These are phyloP conservation scores for Synergus japonicus DNA, from an alignment of 2,888 invertebrate species.

Conservation along the genomic window DNA sequence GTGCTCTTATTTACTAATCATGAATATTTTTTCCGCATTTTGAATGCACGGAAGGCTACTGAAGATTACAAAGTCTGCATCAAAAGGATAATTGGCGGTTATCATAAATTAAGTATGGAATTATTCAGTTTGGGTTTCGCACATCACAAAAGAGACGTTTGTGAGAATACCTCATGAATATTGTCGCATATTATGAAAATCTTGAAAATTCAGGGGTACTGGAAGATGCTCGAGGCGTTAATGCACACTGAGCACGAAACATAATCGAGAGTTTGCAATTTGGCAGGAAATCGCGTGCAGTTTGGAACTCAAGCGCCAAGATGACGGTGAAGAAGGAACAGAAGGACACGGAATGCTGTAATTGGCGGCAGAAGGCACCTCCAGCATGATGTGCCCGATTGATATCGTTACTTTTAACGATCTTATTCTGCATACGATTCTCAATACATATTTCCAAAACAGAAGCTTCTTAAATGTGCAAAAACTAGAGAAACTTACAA, in stretches of 20 bases:
- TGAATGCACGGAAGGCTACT: background rate
- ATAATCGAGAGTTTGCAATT: slow-evolving; percentile 61
- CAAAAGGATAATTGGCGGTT: background rate
- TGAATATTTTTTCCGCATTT: background rate
- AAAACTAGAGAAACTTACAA: background rate
- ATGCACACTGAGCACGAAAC: slow-evolving; percentile 60
- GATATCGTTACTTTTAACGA: slow-evolving; percentile 67
- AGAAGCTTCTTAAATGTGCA: background rate
- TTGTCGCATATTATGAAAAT: slow-evolving; percentile 11
- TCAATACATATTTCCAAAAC: slow-evolving; percentile 42
- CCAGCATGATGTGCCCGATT: slow-evolving; percentile 68
- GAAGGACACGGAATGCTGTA: slow-evolving; percentile 67
- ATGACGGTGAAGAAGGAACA: slow-evolving; percentile 50
- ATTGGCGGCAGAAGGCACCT: slow-evolving; percentile 67
- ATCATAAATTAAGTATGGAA: background rate
- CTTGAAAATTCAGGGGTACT: background rate
- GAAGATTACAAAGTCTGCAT: background rate
- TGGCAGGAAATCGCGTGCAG: slow-evolving; percentile 68
- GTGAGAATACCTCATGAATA: background rate
- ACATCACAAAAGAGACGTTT: slow-evolving; percentile 12
- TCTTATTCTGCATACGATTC: slow-evolving; percentile 55
- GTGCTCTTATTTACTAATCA: background rate
- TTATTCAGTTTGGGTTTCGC: slow-evolving; percentile 3
- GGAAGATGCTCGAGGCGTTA: slow-evolving; percentile 59
- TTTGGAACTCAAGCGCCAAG: slow-evolving; percentile 54